Evolutionary conservation across 2,888 invertebrate genomes (phyloP).

Genomic region (Oscheius sp.): DNA sequence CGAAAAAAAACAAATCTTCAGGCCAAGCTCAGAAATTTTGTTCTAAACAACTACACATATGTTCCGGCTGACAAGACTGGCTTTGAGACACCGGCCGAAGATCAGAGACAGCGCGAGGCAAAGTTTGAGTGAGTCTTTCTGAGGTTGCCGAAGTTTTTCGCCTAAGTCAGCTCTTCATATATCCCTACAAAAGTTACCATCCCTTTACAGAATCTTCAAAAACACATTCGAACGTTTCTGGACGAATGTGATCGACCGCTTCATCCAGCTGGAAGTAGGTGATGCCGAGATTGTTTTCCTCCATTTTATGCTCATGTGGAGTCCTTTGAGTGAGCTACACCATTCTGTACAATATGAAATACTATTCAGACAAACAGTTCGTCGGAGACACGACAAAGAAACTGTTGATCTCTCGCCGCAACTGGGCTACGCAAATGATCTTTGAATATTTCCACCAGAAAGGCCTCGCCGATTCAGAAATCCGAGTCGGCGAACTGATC

Average conservation of each 20-base stretch:
- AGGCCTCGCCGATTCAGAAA: conserved; percentile 50
- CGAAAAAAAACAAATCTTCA: conserved; percentile 26
- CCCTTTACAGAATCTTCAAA: conserved; percentile 63
- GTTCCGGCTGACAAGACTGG: conserved; percentile 66
- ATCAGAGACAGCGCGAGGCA: conserved; percentile 56
- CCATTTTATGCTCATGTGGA: conserved; percentile 68
- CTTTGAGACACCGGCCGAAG: conserved; percentile 65
- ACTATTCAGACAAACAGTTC: conserved; percentile 58
- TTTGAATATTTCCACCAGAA: conserved; percentile 56
- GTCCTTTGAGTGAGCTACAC: conserved; percentile 46
- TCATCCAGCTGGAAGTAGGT: conserved; percentile 60
- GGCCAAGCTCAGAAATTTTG: conserved; percentile 62
- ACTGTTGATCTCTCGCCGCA: conserved; percentile 54
- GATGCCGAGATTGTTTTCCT: conserved; percentile 70
- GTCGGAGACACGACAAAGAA: conserved; percentile 51
- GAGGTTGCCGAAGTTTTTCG: neutral
- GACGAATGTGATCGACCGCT: conserved; percentile 66
- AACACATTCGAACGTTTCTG: conserved; percentile 66
- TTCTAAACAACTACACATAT: conserved; percentile 70
- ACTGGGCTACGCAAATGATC: conserved; percentile 64
- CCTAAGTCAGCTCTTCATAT: no score
- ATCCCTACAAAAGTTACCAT: no score
- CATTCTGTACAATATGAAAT: neutral
- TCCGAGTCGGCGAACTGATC: conserved; percentile 65
- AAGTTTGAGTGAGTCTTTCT: conserved; percentile 55